Base-by-base conservation (phyloP, 2,797 vertebrate species). In the Malacoctenus gilli region DNA sequence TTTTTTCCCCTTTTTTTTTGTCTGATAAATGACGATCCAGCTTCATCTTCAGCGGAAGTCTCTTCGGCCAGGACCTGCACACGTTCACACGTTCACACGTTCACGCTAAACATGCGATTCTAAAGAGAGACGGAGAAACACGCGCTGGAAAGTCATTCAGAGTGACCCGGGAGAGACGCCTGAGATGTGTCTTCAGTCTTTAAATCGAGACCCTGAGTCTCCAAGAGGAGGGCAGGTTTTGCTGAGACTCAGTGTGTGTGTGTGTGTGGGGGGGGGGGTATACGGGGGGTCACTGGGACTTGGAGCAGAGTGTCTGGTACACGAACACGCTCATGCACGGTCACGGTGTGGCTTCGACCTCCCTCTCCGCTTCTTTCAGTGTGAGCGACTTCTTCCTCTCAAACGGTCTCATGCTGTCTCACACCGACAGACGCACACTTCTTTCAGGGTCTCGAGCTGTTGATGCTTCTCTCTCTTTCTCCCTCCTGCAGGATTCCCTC, bases 171-270 rank as follows among this genome's bases (percentile, higher is more conserved):
- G 21, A 19, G 25, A 68, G 28, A 31, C 12, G n/a, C 36, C 68
- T 38, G 50, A 79, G 42, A 11, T 51, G 20, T 47, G 46, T 57
- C 59, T 59, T 75, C 49, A 59, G 46, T 79, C 46, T 75, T 48
- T 23, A 49, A 32, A 41, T 68, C 42, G 53, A 63, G 47, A 66
- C 34, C 11, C 14, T 15, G 51, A 46, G 40, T 35, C 34, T 60
- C 80, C 39, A 28, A 71, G 75, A 67, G 9, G 30, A 50, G 31
- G 59, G 31, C 39, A 39, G 31, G 43, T 32, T 23, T n/a, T n/a
- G n/a, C n/a, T 28, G 25, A 2, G 35, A 30, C 40, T 22, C 40
- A 34, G 49, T 43, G 39, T 42, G 47, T 51, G 32, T 46, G 12
- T 58, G 44, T 48, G 58, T 37, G 21, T 9, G 51, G 21, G 54